A percentile compares a stretch with the other conserved stretches of the same genome.
Evolutionary conservation across 1,140 invertebrate species (phyloP).

Genomic region (Habropoda laboriosa): DNA sequence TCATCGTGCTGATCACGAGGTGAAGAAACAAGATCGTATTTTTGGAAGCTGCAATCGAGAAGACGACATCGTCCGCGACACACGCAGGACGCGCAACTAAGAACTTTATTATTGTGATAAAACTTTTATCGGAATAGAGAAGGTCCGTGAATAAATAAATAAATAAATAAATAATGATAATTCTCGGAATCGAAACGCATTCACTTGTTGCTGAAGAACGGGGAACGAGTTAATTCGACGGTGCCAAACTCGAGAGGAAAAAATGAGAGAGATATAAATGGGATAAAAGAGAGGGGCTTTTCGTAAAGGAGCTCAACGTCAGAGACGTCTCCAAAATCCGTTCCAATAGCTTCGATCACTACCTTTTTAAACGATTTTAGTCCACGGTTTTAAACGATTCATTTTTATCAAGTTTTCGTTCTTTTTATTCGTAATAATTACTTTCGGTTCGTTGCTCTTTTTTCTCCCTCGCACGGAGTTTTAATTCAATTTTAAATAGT

Average conservation of each 20-base stretch:
- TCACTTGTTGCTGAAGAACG: constrained; percentile 30
- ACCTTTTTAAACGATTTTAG: constrained; percentile 7
- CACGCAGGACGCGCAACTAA: constrained; percentile 25
- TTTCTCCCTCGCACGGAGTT: background rate
- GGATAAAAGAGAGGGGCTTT: background rate
- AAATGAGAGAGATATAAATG: background rate
- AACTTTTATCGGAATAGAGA: constrained; percentile 47
- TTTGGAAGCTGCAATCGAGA: constrained; percentile 42
- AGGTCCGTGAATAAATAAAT: background rate
- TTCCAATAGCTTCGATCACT: background rate
- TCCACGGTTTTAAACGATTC: background rate
- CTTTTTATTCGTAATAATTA: background rate
- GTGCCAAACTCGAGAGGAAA: constrained; percentile 44
- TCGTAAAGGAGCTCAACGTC: background rate
- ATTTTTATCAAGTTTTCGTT: no score
- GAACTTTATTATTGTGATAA: constrained; percentile 54
- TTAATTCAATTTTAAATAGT: background rate
- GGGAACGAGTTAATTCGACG: constrained; percentile 34
- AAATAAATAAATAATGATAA: no score
- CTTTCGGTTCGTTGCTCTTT: background rate
- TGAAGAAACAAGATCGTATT: constrained; percentile 44
- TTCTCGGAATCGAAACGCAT: constrained; percentile 19
- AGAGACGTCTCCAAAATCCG: background rate
- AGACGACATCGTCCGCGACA: constrained; percentile 23
- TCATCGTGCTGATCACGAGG: background rate